phyloP scores from a whole-genome alignment of 2,797 vertebrate species.

The Leuciscus waleckii region DNA sequence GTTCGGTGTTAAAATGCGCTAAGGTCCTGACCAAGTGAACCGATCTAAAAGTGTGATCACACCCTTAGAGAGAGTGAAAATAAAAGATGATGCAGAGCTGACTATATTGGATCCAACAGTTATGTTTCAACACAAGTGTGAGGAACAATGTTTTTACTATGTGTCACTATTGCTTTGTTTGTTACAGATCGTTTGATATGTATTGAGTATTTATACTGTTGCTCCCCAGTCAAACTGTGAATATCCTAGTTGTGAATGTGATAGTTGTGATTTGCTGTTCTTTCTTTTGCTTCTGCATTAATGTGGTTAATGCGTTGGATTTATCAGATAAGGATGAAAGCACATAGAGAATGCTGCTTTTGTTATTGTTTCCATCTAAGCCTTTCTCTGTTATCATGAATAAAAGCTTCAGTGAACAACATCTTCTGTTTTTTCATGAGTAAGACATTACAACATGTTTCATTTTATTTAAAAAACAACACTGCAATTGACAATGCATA shows the following conservation, averaged over 20 bases:
- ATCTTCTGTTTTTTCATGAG: not conserved
- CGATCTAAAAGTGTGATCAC: too few relatives aligned
- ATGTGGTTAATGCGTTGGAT: too few relatives aligned
- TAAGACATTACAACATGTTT: not conserved
- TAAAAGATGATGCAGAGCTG: not conserved
- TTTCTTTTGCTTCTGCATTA: too few relatives aligned
- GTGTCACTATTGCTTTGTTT: not conserved
- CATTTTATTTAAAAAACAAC: too few relatives aligned
- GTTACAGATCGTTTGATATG: not conserved
- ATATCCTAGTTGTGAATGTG: too few relatives aligned
- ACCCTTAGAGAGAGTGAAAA: not conserved
- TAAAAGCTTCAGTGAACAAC: not conserved
- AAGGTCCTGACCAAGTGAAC: too few relatives aligned
- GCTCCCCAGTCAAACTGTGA: not conserved
- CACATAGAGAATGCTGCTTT: not conserved
- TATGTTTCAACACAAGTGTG: not conserved
- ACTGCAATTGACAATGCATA: not conserved
- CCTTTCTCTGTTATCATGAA: not conserved
- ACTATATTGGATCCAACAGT: not conserved
- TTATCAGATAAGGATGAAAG: too few relatives aligned
- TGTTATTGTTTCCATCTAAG: not conserved
- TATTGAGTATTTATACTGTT: not conserved
- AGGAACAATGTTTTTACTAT: not conserved
- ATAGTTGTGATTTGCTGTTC: too few relatives aligned
- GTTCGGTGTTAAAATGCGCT: too few relatives aligned